Base-by-base conservation (phyloP, 2,888 invertebrate genomes). In the Pteria penguin region DNA sequence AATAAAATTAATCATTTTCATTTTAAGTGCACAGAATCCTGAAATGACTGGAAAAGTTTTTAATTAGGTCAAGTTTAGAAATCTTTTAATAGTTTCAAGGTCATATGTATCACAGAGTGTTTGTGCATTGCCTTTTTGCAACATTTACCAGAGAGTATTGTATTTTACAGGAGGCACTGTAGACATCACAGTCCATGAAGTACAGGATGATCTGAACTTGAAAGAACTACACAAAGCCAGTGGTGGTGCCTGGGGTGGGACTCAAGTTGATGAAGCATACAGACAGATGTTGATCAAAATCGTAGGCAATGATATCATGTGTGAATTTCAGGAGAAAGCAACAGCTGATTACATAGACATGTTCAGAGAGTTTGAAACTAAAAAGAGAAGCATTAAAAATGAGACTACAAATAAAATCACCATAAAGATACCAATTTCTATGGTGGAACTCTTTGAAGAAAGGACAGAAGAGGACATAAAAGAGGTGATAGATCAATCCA, bases 321-420 rank as follows among this genome's bases (percentile, higher is more conserved):
- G 4, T 0, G 29, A n/a, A 8, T 72, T 72, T 32, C 11, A 31
- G 24, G 11, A 3, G 0, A 22, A 31, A 31, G 31, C 62, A 14
- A 72, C 72, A 18, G 27, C 72, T 5, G 72, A 72, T 27, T 65
- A 57, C 22, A 57, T 72, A 24, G 72, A 72, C 36, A 72, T 72
- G 72, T 72, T 58, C n/a, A 32, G 72, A n/a, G 72, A 72, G 36
- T 72, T 72, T 45, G 72, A 72, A 65, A 72, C 72, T 18, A 72
- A 72, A 4, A 72, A 72, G 24, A 26, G 72, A 11, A 57, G 33
- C 14, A 72, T 57, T 57, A 36, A 55, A 0, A 36, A 65, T 36
- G 72, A 65, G n/a, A 72, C 65, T 8, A 68, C 27, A 18, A 32
- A 26, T 14, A 68, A 68, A 33, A 52, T 68, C 33, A 68, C 68